Base-by-base conservation (phyloP, 2,113 vertebrate genomes). In the Mastomys natalensis region DNA sequence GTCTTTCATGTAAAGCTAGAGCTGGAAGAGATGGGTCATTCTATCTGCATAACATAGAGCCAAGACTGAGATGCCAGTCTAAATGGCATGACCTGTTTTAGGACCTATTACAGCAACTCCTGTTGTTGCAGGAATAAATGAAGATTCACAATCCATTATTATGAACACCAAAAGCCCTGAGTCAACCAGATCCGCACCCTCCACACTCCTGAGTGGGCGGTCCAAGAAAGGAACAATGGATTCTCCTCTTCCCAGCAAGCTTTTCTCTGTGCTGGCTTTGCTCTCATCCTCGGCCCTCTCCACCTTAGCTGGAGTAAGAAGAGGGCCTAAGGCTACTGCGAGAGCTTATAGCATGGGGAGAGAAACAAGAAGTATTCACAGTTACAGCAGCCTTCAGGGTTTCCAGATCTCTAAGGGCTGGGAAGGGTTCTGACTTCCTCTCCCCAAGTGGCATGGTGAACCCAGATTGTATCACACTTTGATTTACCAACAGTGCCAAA, bases 71-170 rank as follows among this genome's bases (percentile, higher is more conserved):
- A 73, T 80, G 87, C 74, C 82, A 89, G 24, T 60, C 74, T 66
- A 60, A 89, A 96, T 62, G 88, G 77, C 92, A 37, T 68, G 82
- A 74, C 51, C 88, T 76, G 15, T 85, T 77, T 74, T 89, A 95
- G 95, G 88, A 80, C 77, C 80, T 89, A 73, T 55, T 62, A 90
- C 72, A 70, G 66, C 48, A 94, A 85, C n/a, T 91, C 77, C 19
- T 92, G 81, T 73, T 92, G 78, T 62, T 92, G 84, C 10, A 89
- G 81, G 64, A 93, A 89, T 48, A 60, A 81, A 94, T 94, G 82
- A 94, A 96, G 74, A 90, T 78, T 96, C 87, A 78, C 70, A 96
- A 7, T 77, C 85, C 72, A 62, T 86, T 96, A 93, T 70, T 45
- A 73, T 92, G 64, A 92, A 94, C n/a, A 73, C 48, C 64, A 43